Evolutionary conservation across 2,888 invertebrate species (phyloP), one percentile per base, ranked within the genome.

Genomic region (Mamestra brassicae): DNA sequence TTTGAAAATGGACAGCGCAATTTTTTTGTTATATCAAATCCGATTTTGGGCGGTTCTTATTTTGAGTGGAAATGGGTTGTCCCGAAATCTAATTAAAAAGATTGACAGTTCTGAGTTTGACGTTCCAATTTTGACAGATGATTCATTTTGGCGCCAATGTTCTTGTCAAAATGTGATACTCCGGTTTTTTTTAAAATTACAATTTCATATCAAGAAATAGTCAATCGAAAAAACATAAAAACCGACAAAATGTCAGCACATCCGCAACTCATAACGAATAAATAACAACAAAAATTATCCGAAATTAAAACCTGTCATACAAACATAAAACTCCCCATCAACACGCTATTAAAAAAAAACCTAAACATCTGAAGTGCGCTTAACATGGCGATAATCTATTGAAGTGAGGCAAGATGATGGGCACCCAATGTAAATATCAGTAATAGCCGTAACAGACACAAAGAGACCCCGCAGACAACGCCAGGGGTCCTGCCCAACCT

Each of bases 371-470:
- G 82, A 84, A 84, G 78, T 79, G 70, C 77, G 84, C 72, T 80
- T 82, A 82, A 86, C 83, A 82, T 78, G 76, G 80, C 68, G 80
- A 88, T 90, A 88, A 89, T 89, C 90, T 88, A 93, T 94, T 92
- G 94, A 92, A 90, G 77, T 91, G 93, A 90, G 89, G 85, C 87
- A 90, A 87, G 90, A 91, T 88, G 92, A 94, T 93, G 93, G 91
- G 91, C 91, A 90, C 93, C 93, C 93, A 95, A 95, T 94, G 96
- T 95, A 96, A 96, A 96, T 95, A 96, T 92, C 93, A 89, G 90
- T 96, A 95, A 95, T 95, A 94, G 90, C 93, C 94, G 92, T 94
- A 90, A 90, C 92, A 87, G 87, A 89, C 90, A 96, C 96, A 96
- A 96, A 93, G 93, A 87, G 87, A 92, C 91, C 96, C 96, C 92